phyloP scores from a whole-genome alignment of 2,888 invertebrate species.

The Camptogramma bilineatum region DNA sequence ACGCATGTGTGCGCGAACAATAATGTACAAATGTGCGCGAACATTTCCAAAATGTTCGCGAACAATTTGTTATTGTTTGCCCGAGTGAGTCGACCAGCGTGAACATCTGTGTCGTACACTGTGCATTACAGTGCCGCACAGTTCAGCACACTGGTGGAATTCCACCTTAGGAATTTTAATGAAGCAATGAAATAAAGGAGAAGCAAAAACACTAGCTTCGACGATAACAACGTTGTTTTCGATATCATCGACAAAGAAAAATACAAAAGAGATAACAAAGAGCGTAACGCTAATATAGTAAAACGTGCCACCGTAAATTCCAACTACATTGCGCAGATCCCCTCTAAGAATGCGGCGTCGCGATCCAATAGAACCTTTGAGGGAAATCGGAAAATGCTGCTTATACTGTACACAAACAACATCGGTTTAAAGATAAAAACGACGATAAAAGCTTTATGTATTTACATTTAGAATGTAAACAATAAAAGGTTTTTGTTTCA shows the following conservation, averaged over 20 bases:
- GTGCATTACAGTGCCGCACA: no score
- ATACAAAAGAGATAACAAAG: slow-evolving; percentile 28
- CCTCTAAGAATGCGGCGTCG: slow-evolving; percentile 38
- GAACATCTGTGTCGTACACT: no score
- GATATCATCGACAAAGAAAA: slow-evolving; percentile 5
- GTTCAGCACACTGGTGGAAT: no score
- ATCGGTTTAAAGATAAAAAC: slow-evolving; percentile 27
- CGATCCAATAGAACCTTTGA: slow-evolving; percentile 49
- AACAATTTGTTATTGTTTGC: no score
- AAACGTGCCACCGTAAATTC: slow-evolving; percentile 44
- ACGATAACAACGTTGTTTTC: not conserved
- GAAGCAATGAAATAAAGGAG: not conserved
- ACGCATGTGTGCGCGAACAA: no score
- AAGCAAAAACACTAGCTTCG: not conserved
- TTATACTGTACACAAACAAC: slow-evolving; percentile 28
- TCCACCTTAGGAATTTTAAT: not conserved
- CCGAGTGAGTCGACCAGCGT: no score
- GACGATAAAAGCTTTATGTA: slow-evolving; percentile 30
- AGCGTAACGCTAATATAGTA: slow-evolving; percentile 28
- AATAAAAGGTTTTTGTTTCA: slow-evolving; percentile 11
- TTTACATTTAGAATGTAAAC: slow-evolving; percentile 12
- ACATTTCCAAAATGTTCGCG: no score
- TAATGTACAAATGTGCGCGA: no score
- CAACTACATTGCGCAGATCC: slow-evolving; percentile 26
- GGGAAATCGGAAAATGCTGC: slow-evolving; percentile 46